Conservation (phyloP, 2,888 invertebrate species). For the Drosophila emarginata region DNA sequence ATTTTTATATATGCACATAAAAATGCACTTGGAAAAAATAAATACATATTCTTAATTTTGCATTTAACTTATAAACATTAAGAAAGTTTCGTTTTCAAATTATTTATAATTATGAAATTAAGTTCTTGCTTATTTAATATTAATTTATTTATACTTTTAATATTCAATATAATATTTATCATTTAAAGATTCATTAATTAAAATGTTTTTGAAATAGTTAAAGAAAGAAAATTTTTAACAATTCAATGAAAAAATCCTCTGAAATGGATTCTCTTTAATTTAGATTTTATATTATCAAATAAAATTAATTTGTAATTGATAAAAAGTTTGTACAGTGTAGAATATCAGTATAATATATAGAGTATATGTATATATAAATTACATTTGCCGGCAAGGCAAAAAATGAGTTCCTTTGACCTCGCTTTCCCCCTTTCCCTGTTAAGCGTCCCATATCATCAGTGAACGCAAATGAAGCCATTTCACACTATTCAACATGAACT, state of each 20-base stretch:
- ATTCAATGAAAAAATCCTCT: too few relatives aligned
- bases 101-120: neutral
- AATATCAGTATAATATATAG: slow-evolving; percentile 28
- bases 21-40: slow-evolving; percentile 40
- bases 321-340: slow-evolving; percentile 19
- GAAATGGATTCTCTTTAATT: too few relatives aligned
- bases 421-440: neutral
- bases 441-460: slow-evolving; percentile 45
- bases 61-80: neutral
- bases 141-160: too few relatives aligned
- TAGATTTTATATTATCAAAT: too few relatives aligned
- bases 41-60: neutral
- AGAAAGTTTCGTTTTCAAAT: neutral
- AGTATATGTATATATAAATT: slow-evolving; percentile 11
- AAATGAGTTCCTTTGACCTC: slow-evolving; percentile 20
- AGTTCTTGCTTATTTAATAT: neutral
- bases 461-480: slow-evolving; percentile 66
- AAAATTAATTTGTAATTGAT: neutral
- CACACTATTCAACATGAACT: slow-evolving; percentile 30
- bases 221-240: too few relatives aligned
- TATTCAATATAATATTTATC: too few relatives aligned
- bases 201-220: too few relatives aligned
- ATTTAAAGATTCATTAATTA: neutral
- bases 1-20: slow-evolving; percentile 13
- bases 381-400: slow-evolving; percentile 15